Percentiles rank a stretch among this genome's conserved stretches.
These are phyloP conservation scores for Pandemis cinnamomeana DNA, from an alignment of 2,888 invertebrate species.

Conservation along the genomic window DNA sequence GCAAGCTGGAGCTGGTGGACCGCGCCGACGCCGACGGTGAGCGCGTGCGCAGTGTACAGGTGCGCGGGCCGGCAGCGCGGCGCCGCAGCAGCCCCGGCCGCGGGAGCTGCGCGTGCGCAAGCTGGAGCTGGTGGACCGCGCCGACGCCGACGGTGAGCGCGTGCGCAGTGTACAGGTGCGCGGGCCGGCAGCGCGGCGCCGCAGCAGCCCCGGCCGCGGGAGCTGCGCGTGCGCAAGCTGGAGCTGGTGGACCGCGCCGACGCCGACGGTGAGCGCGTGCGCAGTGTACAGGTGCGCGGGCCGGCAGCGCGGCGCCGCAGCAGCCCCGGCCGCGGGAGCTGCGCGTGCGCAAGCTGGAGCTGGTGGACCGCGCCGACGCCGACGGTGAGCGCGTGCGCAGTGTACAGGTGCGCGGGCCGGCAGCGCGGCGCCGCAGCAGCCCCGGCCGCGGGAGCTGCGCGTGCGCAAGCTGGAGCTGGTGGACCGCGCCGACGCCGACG, in stretches of 20 bases:
- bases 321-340: conserved; percentile 92
- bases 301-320: conserved; percentile 85
- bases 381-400: conserved; percentile 83
- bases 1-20: conserved; percentile 96
- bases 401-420: conserved; percentile 53
- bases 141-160: conserved; percentile 90
- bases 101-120: conserved; percentile 97
- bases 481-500: conserved; percentile 95
- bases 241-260: conserved; percentile 97
- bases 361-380: conserved; percentile 95
- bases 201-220: conserved; percentile 89
- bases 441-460: conserved; percentile 94
- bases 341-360: conserved; percentile 95
- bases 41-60: conserved; percentile 56
- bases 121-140: conserved; percentile 94
- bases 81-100: conserved; percentile 87
- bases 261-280: conserved; percentile 86
- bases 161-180: conserved; percentile 51
- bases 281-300: conserved; percentile 54
- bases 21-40: conserved; percentile 92
- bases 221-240: conserved; percentile 95
- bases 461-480: conserved; percentile 96
- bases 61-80: conserved; percentile 56
- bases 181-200: conserved; percentile 83
- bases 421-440: conserved; percentile 84